Evolutionary conservation across 1,140 invertebrate species (phyloP).

Genomic region (Drosophila burlai): DNA sequence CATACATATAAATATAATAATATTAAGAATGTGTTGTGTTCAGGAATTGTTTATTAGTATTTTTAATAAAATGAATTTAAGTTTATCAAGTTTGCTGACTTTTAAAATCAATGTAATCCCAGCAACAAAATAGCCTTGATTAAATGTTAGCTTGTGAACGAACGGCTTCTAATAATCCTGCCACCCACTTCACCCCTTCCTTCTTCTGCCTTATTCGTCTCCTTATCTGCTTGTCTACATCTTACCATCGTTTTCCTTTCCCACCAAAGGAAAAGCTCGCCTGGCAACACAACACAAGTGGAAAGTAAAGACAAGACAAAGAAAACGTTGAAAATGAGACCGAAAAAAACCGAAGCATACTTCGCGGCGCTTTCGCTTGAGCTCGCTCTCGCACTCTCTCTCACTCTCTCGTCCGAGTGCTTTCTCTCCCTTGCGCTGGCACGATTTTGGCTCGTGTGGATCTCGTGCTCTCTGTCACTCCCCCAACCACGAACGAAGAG

Average conservation of each 20-base stretch:
- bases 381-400: neutral
- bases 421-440: constrained; percentile 7
- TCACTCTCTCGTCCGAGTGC: neutral
- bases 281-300: constrained; percentile 49
- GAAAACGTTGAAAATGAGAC: constrained; percentile 16
- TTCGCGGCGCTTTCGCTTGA: constrained; percentile 61
- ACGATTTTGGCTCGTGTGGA: constrained; percentile 54
- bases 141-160: constrained; percentile 7
- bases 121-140: constrained; percentile 2
- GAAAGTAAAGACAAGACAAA: constrained; percentile 32
- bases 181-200: neutral
- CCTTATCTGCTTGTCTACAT: neutral
- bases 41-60: neutral
- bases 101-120: neutral
- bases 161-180: constrained; percentile 12
- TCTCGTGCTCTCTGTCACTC: constrained; percentile 47
- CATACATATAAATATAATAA: too few species aligned
- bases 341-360: constrained; percentile 55
- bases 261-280: constrained; percentile 29
- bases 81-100: neutral
- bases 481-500: neutral
- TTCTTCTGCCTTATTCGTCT: constrained; percentile 2
- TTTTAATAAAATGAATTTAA: neutral
- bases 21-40: too few species aligned
- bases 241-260: neutral